Conservation (phyloP, 2,113 vertebrate genomes). For the Lampris megalopsis region DNA sequence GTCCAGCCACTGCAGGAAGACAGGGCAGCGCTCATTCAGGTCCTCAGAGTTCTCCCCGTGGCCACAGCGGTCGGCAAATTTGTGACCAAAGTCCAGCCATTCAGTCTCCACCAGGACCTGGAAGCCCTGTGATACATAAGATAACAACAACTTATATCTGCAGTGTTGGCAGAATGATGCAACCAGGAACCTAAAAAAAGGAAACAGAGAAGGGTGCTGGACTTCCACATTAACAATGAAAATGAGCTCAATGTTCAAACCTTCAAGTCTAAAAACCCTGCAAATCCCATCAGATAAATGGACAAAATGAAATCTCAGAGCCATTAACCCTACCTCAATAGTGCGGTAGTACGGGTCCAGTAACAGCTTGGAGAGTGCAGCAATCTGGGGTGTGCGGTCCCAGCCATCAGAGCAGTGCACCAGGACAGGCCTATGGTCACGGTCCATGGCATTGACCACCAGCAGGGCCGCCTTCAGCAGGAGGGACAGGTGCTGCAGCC, state of each 20-base stretch:
- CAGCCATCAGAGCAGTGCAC: constrained; percentile 99
- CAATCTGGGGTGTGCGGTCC: constrained; percentile 98
- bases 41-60: constrained; percentile 97
- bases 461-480: constrained; percentile 92
- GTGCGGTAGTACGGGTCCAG: constrained; percentile 97
- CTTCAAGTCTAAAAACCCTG: too few relatives aligned
- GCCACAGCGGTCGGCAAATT: constrained; percentile 97
- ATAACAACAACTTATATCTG: not conserved
- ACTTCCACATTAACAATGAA: too few relatives aligned
- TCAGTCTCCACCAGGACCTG: constrained; percentile 97
- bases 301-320: not conserved
- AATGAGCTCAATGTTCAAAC: too few relatives aligned
- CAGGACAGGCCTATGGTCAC: constrained; percentile 92
- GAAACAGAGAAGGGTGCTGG: too few relatives aligned
- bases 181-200: too few relatives aligned
- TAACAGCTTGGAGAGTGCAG: constrained; percentile 94
- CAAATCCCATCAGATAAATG: too few relatives aligned
- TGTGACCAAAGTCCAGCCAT: constrained; percentile 98
- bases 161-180: too few relatives aligned
- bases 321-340: constrained; percentile 84
- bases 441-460: constrained; percentile 92
- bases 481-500: constrained; percentile 97
- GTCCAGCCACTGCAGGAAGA: constrained; percentile 99
- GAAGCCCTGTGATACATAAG: constrained; percentile 86
- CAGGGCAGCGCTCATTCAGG: constrained; percentile 95